Base-by-base conservation (phyloP, 2,797 vertebrate species). In the Melanotaenia pygmaea region DNA sequence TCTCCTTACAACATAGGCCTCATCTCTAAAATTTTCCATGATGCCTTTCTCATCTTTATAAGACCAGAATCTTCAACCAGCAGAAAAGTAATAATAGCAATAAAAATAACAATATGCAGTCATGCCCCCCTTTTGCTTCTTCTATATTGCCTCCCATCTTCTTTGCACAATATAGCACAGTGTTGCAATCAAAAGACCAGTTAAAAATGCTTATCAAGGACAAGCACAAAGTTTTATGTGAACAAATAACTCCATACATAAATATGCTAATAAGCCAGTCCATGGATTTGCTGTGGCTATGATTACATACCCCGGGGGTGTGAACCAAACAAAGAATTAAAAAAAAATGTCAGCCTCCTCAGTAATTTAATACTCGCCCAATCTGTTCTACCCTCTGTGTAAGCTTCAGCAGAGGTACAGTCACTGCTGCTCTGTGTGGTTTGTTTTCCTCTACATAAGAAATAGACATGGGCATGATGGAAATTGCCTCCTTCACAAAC, bases 401-500 rank as follows among this genome's bases (percentile, higher is more conserved):
- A 76, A 85, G 87, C 88, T 80, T 58, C 79, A 73, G 88, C 86
- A 77, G 74, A 81, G 83, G 82, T 71, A 81, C 72, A 84, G 74
- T 80, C 79, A 45, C 74, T 82, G 84, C 64, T 67, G 84, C 84
- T 87, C 84, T 70, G 84, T 89, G 86, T 89, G 74, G 86, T 67
- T 86, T 91, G 80, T 88, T 90, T 88, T 74, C 64, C 83, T 76
- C 84, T 57, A 89, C 85, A 89, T 74, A 79, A 85, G 84, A 92
- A 86, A 90, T 81, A 89, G 88, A 92, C 88, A 91, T 80, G 83
- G 87, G 72, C 84, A 79, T 81, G 89, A 92, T 91, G 86, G 89
- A 94, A 93, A 92, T 86, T 90, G 91, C 86, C 88, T 92, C 80
- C 88, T 91, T 92, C 87, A 82, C 86, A 91, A 85, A 91, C 87